A percentile compares a stretch with the other conserved stretches of the same genome.
phyloP scores from a whole-genome alignment of 1,140 invertebrate species.

The Metopolophium dirhodum region DNA sequence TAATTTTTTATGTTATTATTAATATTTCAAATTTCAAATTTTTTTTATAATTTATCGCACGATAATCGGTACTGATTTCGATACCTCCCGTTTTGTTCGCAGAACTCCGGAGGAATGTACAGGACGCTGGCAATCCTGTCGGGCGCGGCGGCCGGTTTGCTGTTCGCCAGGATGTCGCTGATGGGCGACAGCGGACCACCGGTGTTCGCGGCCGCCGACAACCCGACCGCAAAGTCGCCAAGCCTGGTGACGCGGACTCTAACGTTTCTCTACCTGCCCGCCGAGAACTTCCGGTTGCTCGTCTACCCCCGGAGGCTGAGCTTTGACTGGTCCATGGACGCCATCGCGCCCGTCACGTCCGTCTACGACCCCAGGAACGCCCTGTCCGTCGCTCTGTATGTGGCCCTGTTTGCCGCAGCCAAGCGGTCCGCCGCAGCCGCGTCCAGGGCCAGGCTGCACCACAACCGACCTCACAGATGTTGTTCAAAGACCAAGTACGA shows the following conservation, averaged over 20 bases:
- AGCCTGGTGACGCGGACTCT: conserved; percentile 75
- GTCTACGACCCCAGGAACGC: conserved; percentile 79
- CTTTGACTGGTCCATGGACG: conserved; percentile 97
- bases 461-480: neutral
- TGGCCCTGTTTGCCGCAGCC: conserved; percentile 61
- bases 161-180: conserved; percentile 70
- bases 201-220: conserved; percentile 87
- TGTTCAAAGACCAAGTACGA: conserved; percentile 33
- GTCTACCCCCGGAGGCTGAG: conserved; percentile 82
- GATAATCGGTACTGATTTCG: neutral
- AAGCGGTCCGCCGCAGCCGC: conserved; percentile 42
- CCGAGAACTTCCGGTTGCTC: conserved; percentile 83
- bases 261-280: conserved; percentile 87
- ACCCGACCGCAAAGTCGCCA: conserved; percentile 82
- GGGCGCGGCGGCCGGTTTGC: conserved; percentile 67
- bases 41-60: neutral
- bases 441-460: neutral
- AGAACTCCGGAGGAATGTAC: conserved; percentile 40
- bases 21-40: neutral
- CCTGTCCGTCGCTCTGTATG: conserved; percentile 75
- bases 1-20: neutral
- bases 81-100: neutral
- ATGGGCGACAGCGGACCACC: conserved; percentile 73
- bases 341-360: conserved; percentile 79
- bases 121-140: conserved; percentile 70